Evolutionary conservation across 1,140 invertebrate species (phyloP).

Genomic region (Pinna nobilis): DNA sequence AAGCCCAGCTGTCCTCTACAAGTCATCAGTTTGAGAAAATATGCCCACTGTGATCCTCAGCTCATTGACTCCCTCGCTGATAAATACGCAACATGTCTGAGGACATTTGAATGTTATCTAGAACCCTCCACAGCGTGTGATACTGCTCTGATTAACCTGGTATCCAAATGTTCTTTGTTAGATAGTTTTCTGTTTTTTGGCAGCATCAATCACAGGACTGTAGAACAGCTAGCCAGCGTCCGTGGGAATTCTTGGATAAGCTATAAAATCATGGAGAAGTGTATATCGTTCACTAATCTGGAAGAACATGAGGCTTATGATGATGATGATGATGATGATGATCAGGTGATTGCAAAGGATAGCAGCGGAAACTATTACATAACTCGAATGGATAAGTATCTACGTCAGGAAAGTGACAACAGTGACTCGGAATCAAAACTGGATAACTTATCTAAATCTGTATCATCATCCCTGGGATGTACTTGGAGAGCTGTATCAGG

Average conservation of each 20-base stretch:
- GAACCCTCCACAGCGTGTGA: background rate
- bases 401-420: background rate
- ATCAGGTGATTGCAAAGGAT: slow-evolving; percentile 16
- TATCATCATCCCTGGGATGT: too few relatives aligned
- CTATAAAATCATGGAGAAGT: background rate
- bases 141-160: slow-evolving; percentile 12
- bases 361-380: slow-evolving; percentile 14
- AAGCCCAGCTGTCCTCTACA: slow-evolving; percentile 27
- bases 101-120: slow-evolving; percentile 12
- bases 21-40: slow-evolving; percentile 10
- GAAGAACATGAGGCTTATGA: background rate
- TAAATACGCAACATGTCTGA: slow-evolving; percentile 5
- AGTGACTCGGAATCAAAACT: too few relatives aligned
- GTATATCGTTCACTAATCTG: slow-evolving; percentile 14
- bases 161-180: background rate
- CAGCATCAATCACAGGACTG: background rate
- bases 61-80: slow-evolving; percentile 2
- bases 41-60: slow-evolving; percentile 13
- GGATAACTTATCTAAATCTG: too few relatives aligned
- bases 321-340: slow-evolving; percentile 2
- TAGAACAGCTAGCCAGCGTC: slow-evolving; percentile 7
- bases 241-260: slow-evolving; percentile 5
- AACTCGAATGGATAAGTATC: slow-evolving; percentile 5
- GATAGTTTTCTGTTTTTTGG: slow-evolving; percentile 14
- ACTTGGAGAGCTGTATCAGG: too few relatives aligned